A percentile compares a stretch with the other conserved stretches of the same genome.
These are phyloP conservation scores for Melanocharis versteri DNA, from an alignment of 2,113 vertebrate genomes.

Conservation along the genomic window DNA sequence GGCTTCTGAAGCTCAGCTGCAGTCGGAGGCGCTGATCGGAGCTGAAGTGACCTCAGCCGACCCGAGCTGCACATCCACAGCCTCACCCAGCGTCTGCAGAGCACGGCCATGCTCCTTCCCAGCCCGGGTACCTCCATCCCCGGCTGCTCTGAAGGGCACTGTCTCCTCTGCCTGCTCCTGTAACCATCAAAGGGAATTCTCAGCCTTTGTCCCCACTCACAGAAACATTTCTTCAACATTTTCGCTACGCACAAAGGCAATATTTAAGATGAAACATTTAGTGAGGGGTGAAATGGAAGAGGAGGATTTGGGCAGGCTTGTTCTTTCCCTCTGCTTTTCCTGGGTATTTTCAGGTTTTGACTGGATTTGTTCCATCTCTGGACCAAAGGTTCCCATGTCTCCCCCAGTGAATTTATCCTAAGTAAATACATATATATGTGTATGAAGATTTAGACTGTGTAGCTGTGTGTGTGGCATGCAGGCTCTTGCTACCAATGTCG, in stretches of 20 bases:
- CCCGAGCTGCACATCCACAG: neutral
- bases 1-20: slow-evolving; percentile 19
- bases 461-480: neutral
- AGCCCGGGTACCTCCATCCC: neutral
- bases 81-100: neutral
- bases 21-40: neutral
- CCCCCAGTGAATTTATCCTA: neutral
- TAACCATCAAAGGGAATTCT: slow-evolving; percentile 11
- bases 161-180: slow-evolving; percentile 6
- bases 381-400: neutral
- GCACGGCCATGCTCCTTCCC: fast-evolving
- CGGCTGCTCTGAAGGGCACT: neutral
- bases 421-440: neutral
- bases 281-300: neutral
- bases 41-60: neutral
- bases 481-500: fast-evolving
- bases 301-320: neutral
- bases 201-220: neutral
- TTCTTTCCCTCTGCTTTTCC: neutral
- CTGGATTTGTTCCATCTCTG: neutral
- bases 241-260: neutral
- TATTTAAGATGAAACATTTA: neutral
- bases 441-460: neutral
- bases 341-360: neutral
- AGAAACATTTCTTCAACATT: neutral